Conservation (phyloP, 2,888 invertebrate species). For the Sphaerophoria taeniata region DNA sequence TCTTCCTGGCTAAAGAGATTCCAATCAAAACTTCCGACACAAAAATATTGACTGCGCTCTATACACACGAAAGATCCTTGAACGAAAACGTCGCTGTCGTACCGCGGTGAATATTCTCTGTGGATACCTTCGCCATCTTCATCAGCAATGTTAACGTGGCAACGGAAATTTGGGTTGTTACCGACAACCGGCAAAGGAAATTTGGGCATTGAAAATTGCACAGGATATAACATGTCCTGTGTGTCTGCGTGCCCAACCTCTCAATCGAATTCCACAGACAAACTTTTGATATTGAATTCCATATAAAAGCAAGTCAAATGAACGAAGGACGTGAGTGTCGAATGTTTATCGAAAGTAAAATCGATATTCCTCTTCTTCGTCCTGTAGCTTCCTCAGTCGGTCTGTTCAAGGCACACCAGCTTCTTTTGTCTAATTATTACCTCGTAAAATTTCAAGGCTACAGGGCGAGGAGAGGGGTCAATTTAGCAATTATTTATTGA, state of each 20-base stretch:
- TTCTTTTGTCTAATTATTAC: slow-evolving; percentile 68
- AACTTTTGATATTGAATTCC: slow-evolving; percentile 57
- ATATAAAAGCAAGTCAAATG: neutral
- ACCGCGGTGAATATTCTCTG: slow-evolving; percentile 49
- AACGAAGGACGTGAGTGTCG: slow-evolving; percentile 20
- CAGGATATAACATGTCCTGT: slow-evolving; percentile 50
- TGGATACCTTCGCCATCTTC: slow-evolving; percentile 37
- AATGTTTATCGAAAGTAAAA: slow-evolving; percentile 55
- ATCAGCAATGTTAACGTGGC: slow-evolving; percentile 34
- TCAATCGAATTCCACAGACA: slow-evolving; percentile 61
- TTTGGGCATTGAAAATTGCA: slow-evolving; percentile 63
- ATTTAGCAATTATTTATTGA: slow-evolving; percentile 68
- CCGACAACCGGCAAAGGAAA: slow-evolving; percentile 67
- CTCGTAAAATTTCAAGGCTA: slow-evolving; percentile 62
- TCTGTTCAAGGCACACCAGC: slow-evolving; percentile 58
- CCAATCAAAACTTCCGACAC: slow-evolving; percentile 74
- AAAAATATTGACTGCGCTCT: slow-evolving; percentile 75
- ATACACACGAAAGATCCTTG: slow-evolving; percentile 25
- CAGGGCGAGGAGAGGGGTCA: slow-evolving; percentile 40
- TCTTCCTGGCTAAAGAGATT: slow-evolving; percentile 55
- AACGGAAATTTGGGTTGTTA: slow-evolving; percentile 70
- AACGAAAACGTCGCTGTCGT: slow-evolving; percentile 48
- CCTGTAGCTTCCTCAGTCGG: too few relatives aligned
- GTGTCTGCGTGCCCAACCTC: slow-evolving; percentile 15
- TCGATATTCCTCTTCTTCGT: slow-evolving; percentile 60